Evolutionary conservation across 64 coral and sea anemone species (phyloP).

Genomic region (Montipora sp.): DNA sequence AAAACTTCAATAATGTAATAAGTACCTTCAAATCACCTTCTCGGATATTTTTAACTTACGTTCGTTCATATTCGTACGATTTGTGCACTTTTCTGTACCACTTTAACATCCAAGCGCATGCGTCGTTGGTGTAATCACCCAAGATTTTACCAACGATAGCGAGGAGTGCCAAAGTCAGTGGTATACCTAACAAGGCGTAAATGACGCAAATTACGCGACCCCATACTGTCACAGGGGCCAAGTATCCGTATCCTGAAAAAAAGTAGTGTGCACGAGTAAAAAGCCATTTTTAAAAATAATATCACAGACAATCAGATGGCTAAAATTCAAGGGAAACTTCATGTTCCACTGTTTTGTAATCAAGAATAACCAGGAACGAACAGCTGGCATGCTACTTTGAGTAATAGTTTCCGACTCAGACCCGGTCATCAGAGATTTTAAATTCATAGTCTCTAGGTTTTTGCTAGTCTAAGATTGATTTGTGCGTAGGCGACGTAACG

Average conservation of each 20-base stretch:
- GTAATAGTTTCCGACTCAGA: too few species aligned
- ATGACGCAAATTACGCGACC: slow-evolving; percentile 78
- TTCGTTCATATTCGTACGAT: slow-evolving; percentile 87
- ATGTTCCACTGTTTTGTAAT: too few species aligned
- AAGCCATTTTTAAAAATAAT: neutral
- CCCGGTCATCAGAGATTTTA: too few species aligned
- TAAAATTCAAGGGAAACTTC: too few species aligned
- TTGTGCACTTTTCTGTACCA: slow-evolving; percentile 66
- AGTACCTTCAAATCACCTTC: neutral
- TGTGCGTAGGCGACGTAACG: too few species aligned
- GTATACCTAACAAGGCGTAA: slow-evolving; percentile 92
- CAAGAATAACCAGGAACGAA: too few species aligned
- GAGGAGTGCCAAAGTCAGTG: slow-evolving; percentile 83
- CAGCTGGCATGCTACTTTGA: too few species aligned
- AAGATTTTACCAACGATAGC: slow-evolving; percentile 92
- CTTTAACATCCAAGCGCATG: slow-evolving; percentile 76
- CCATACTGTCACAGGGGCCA: slow-evolving; percentile 71
- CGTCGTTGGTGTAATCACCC: slow-evolving; percentile 88
- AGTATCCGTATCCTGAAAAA: slow-evolving; percentile 75
- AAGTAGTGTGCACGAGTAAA: neutral
- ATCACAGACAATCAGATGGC: too few species aligned
- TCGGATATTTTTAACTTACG: slow-evolving; percentile 42
- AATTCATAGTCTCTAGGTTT: too few species aligned
- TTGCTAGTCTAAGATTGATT: too few species aligned
- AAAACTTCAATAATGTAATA: too few species aligned